Evolutionary conservation across 1,140 invertebrate genomes (phyloP), one percentile per base, ranked within the genome.

Genomic region (Lamellibrachia luymesi): DNA sequence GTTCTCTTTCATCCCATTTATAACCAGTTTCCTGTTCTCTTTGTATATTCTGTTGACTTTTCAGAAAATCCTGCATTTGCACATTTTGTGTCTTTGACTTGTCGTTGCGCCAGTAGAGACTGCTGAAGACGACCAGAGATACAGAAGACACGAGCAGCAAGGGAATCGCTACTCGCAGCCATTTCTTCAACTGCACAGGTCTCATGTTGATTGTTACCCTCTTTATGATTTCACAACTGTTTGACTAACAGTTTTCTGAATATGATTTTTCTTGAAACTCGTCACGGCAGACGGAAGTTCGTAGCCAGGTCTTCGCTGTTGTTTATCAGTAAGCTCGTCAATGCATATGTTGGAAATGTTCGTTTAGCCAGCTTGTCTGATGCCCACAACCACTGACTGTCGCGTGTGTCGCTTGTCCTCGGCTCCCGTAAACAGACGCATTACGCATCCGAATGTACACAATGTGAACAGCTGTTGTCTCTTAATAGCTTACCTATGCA

Each of bases 71-170:
- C 64, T 22, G 64, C 52, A 56, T 56, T 13, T 6, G 52, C 64
- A 10, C 13, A 8, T 0, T 22, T 22, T 80, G 64, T 17, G 25
- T 38, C 17, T 10, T 80, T 22, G 25, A 80, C 64, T 80, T 80
- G 5, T 80, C 64, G 52, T n/a, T 92, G 95, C 95, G 50, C 95
- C 94, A 7, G 64, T 56, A 25, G 51, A 90, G 52, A 93, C 94
- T 51, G 92, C 4, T 80, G 17, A 2, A 80, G 17, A 80, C 13
- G 64, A 80, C 64, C 2, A 80, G 17, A 80, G 0, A 80, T 22
- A 22, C 64, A 8, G 4, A 2, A 17, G 64, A 80, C 13, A 80
- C 2, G 25, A 80, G 64, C 8, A 80, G 25, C 64, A 80, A 80
- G 8, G 64, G 64, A 80, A 80, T 80, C 64, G 13, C 64, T 22